Evolutionary conservation across 2,797 vertebrate species (phyloP).

Genomic region (Poeciliopsis gracilis): DNA sequence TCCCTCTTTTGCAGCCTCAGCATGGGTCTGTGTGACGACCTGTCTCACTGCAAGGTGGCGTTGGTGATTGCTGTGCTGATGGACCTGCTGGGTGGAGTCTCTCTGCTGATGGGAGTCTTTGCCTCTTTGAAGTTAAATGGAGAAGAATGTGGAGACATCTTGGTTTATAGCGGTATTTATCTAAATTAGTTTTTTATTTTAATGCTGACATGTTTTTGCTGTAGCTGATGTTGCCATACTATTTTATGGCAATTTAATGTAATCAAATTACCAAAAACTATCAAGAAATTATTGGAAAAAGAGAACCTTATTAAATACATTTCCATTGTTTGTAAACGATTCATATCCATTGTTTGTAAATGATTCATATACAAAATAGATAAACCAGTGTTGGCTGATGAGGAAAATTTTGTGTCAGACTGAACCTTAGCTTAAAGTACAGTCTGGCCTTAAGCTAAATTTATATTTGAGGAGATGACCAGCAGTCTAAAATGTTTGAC

Average conservation of each 20-base stretch:
- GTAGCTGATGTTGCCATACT: no score
- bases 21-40: constrained; percentile 66
- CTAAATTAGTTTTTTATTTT: background rate
- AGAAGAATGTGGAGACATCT: constrained; percentile 87
- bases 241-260: background rate
- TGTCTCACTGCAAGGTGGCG: constrained; percentile 87
- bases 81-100: constrained; percentile 83
- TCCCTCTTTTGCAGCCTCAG: constrained; percentile 12
- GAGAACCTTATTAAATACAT: background rate
- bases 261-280: background rate
- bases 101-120: constrained; percentile 87
- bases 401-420: background rate
- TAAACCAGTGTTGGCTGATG: background rate
- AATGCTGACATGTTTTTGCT: background rate
- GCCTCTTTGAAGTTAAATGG: constrained; percentile 82
- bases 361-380: background rate
- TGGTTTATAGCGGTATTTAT: constrained; percentile 84
- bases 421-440: background rate
- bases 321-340: background rate
- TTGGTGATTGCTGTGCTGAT: constrained; percentile 85
- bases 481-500: background rate
- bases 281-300: background rate
- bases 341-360: background rate
- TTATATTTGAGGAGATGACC: background rate
- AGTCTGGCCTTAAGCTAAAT: background rate